Percentiles rank a stretch among this genome's conserved stretches.
Evolutionary conservation across 1,140 invertebrate species (phyloP).

Genomic region (Belonocnema kinseyi): DNA sequence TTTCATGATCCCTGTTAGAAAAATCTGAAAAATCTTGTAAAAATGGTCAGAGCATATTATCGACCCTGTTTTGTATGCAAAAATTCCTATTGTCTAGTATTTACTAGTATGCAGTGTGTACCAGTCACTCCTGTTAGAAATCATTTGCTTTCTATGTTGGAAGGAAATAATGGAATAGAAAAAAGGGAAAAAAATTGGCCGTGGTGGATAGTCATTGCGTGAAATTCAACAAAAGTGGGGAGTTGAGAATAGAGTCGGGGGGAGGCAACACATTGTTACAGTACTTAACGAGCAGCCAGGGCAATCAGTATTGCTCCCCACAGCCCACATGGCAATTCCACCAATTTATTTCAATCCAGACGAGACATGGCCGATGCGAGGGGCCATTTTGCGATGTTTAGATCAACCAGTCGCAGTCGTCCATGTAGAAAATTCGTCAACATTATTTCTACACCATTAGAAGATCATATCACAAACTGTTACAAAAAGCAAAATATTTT

Average conservation of each 20-base stretch:
- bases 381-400: slow-evolving; percentile 59
- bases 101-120: too few relatives aligned
- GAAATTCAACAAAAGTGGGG: slow-evolving; percentile 30
- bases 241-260: slow-evolving; percentile 38
- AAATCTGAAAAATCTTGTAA: neutral
- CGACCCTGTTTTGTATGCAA: too few relatives aligned
- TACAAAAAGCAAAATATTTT: too few relatives aligned
- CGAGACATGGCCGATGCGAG: slow-evolving; percentile 59
- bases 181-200: slow-evolving; percentile 33
- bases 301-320: slow-evolving; percentile 53
- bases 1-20: too few relatives aligned
- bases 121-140: too few relatives aligned
- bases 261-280: slow-evolving; percentile 50
- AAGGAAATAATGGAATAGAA: slow-evolving; percentile 21
- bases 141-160: too few relatives aligned
- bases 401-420: neutral
- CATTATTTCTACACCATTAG: neutral
- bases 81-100: too few relatives aligned
- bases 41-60: neutral
- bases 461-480: too few relatives aligned
- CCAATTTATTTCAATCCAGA: slow-evolving; percentile 71
- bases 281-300: slow-evolving; percentile 55
- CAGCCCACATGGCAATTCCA: slow-evolving; percentile 56
- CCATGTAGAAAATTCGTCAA: neutral
- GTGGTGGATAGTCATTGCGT: slow-evolving; percentile 33